Conservation (phyloP, 1,140 invertebrate species). For the Diorhabda sublineata region DNA sequence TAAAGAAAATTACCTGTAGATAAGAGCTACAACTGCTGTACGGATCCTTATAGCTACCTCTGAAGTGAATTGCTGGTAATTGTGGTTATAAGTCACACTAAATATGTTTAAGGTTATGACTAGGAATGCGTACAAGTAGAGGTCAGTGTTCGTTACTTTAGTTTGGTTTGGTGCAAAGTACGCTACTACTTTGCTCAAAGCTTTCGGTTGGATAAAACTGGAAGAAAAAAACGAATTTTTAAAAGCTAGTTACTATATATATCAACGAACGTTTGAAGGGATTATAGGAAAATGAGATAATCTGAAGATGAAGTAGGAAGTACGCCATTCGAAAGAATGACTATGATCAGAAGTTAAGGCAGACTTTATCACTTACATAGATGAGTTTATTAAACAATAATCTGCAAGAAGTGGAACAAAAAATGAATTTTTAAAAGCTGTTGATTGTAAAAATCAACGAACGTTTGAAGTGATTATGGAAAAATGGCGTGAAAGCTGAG, state of each 20-base stretch:
- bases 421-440: neutral
- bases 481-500: no score
- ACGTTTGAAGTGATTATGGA: no score
- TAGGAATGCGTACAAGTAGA: slow-evolving; percentile 63
- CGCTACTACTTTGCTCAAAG: slow-evolving; percentile 62
- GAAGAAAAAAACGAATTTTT: slow-evolving; percentile 8
- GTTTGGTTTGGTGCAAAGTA: slow-evolving; percentile 58
- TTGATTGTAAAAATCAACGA: no score
- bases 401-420: neutral
- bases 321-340: no score
- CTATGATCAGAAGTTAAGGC: no score
- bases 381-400: no score
- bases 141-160: slow-evolving; percentile 49
- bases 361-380: no score
- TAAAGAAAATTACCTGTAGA: slow-evolving; percentile 61
- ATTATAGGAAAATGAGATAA: no score
- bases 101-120: slow-evolving; percentile 57
- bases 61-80: slow-evolving; percentile 68
- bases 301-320: no score
- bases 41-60: slow-evolving; percentile 77
- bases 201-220: slow-evolving; percentile 38
- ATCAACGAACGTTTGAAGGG: no score
- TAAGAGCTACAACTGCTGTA: slow-evolving; percentile 70
- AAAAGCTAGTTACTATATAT: no score
- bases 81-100: slow-evolving; percentile 52